These are phyloP conservation scores for Pithys albifrons DNA, from an alignment of 2,113 vertebrate species.

Conservation along the genomic window DNA sequence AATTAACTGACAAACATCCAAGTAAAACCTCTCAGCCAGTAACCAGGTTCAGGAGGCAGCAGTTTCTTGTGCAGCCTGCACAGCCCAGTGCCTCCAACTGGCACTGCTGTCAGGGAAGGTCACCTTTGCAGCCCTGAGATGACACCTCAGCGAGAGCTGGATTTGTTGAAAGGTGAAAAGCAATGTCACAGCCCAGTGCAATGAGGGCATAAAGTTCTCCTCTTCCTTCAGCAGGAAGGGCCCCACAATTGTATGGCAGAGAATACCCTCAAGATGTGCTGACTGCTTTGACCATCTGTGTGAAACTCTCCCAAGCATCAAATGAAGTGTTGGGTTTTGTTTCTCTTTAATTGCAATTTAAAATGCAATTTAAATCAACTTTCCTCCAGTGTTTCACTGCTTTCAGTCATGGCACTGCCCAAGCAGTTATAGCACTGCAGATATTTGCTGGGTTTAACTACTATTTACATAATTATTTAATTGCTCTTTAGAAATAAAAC, in stretches of 20 bases:
- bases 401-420: background rate
- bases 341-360: background rate
- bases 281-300: background rate
- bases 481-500: background rate
- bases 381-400: background rate
- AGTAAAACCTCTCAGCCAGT: conserved; percentile 11
- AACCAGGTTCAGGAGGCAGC: background rate
- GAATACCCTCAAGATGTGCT: background rate
- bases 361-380: background rate
- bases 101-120: background rate
- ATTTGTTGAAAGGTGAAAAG: background rate
- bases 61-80: background rate
- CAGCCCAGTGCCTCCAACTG: background rate
- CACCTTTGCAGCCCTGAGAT: background rate
- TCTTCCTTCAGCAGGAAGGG: background rate
- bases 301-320: background rate
- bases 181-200: accelerated
- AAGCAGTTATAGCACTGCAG: conserved; percentile 9
- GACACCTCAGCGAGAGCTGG: background rate
- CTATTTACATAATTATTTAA: background rate
- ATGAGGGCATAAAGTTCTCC: background rate
- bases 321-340: background rate
- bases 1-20: background rate
- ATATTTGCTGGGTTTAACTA: conserved; percentile 23
- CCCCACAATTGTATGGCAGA: background rate